Base-by-base conservation (phyloP, 2,797 vertebrate genomes). In the Prionace glauca region DNA sequence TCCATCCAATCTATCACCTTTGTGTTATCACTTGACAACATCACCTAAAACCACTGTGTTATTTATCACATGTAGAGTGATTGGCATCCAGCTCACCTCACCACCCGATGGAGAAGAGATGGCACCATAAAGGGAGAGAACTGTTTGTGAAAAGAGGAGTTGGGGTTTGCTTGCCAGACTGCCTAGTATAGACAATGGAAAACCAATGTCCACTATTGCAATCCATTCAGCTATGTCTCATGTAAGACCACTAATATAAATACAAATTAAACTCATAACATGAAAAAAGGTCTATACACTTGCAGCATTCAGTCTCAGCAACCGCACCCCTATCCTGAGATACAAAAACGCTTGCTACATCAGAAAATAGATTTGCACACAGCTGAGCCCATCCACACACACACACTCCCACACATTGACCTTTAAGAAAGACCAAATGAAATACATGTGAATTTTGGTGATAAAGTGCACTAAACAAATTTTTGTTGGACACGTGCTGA, bases 351-450 rank as follows among this genome's bases (percentile, higher is more conserved):
- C 41, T 84, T 45, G 81, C 22, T 45, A 36, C 81, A 45, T 84
- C 81, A 84, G 81, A 84, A 84, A 45, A 45, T 10, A 84, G 81
- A 84, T 84, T 84, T 84, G 41, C 81, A 84, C 81, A 84, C 36
- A 84, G 41, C 36, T 84, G 36, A 84, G 45, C 81, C 18, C 20
- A 41, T 45, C 7, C 41, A 84, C 36, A 20, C 45, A 50, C 45
- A 56, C 81, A 84, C 41, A 45, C 74, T 79, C 74, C 74, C n/a
- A 79, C 74, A 79, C 81, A 22, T 36, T 84, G 41, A 84, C 81
- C 81, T 84, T 84, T 84, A 84, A 45, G 81, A 84, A 24, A 84
- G 41, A 0, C 41, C 81, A 84, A 84, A 41, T 84, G 81, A 45
- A 45, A 41, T 22, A 18, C 4, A 22, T 84, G 41, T 84, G 81